These are phyloP conservation scores for Bursaphelenchus mucronatus DNA, from an alignment of 1,140 invertebrate species.

Conservation along the genomic window DNA sequence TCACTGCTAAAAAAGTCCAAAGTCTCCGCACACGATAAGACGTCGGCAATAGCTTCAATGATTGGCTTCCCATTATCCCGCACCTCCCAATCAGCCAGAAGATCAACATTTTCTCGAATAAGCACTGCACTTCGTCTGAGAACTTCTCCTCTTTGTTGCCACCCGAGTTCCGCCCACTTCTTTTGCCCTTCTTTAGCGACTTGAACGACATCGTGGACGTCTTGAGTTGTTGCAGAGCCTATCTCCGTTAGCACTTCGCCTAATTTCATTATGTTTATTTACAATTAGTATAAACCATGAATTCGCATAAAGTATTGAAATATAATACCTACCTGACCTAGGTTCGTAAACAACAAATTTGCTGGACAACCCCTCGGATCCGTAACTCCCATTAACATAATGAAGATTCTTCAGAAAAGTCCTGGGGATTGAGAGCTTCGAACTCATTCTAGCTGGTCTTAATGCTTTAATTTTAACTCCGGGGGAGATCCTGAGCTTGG, in stretches of 20 bases:
- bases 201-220: constrained; percentile 23
- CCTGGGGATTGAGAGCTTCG: constrained; percentile 5
- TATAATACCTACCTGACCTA: not conserved
- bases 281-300: not conserved
- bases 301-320: not conserved
- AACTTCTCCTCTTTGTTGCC: constrained; percentile 26
- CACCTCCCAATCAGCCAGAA: constrained; percentile 52
- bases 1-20: constrained; percentile 50
- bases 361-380: not conserved
- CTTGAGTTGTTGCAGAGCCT: constrained; percentile 15
- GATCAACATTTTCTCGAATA: constrained; percentile 49
- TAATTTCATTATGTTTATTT: constrained; percentile 9
- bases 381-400: constrained; percentile 1
- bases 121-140: constrained; percentile 19
- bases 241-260: constrained; percentile 31
- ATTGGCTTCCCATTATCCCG: constrained; percentile 59
- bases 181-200: constrained; percentile 38
- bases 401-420: constrained; percentile 14
- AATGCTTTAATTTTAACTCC: not conserved
- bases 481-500: constrained; percentile 1
- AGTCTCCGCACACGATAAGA: constrained; percentile 58
- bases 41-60: constrained; percentile 49
- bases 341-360: constrained; percentile 15
- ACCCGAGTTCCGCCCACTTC: constrained; percentile 31
- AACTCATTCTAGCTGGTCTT: not conserved